Percentiles rank a stretch among this genome's conserved stretches.
These are phyloP conservation scores for Sylvicola cinctus DNA, from an alignment of 2,888 invertebrate genomes.

Conservation along the genomic window DNA sequence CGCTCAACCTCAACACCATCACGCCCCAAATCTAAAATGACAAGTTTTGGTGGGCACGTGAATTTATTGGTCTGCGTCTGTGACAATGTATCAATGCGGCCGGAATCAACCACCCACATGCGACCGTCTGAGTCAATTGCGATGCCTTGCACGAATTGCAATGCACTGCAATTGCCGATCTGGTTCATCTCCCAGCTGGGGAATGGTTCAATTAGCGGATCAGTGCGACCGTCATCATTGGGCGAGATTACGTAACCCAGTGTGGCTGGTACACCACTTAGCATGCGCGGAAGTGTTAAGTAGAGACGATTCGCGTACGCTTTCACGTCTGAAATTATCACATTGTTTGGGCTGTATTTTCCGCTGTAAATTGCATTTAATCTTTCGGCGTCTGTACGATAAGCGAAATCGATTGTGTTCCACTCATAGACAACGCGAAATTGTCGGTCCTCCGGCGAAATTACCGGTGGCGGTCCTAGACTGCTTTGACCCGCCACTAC, in stretches of 20 bases:
- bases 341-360: constrained; percentile 43
- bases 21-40: constrained; percentile 42
- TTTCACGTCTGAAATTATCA: constrained; percentile 44
- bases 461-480: constrained; percentile 6
- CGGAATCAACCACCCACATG: constrained; percentile 49
- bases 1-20: constrained; percentile 32
- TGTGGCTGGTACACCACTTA: constrained; percentile 48
- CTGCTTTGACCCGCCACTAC: constrained; percentile 2
- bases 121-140: constrained; percentile 49
- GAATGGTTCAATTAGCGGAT: constrained; percentile 40
- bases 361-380: constrained; percentile 32
- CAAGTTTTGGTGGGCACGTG: constrained; percentile 44
- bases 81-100: constrained; percentile 38
- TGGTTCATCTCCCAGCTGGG: constrained; percentile 50
- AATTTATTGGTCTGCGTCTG: constrained; percentile 23
- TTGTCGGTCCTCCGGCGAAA: constrained; percentile 20
- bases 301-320: constrained; percentile 44
- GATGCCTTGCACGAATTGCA: constrained; percentile 55
- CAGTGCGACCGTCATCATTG: constrained; percentile 26
- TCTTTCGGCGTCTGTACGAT: constrained; percentile 35
- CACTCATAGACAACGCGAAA: constrained; percentile 54
- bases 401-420: constrained; percentile 47
- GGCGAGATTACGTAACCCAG: constrained; percentile 32
- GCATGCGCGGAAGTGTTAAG: constrained; percentile 47
- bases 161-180: constrained; percentile 40